Evolutionary conservation across 2,797 vertebrate genomes (phyloP).

Genomic region (Myotis findleyi): DNA sequence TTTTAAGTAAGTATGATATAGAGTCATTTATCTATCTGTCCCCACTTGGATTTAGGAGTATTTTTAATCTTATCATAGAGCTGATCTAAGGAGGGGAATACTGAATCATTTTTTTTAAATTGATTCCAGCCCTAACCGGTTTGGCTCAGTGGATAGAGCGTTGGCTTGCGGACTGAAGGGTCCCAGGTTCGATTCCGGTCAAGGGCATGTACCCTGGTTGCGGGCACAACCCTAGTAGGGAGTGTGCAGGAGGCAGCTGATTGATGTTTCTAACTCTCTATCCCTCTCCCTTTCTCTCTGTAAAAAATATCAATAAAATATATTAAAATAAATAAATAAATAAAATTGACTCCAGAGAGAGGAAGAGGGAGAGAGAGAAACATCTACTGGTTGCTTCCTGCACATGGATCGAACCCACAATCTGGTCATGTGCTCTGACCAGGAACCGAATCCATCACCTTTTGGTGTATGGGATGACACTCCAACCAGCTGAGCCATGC

Average conservation of each 20-base stretch:
- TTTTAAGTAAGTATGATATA: neutral
- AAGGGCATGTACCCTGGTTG: too few species aligned
- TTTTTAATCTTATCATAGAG: slow-evolving; percentile 30
- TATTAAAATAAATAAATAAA: too few species aligned
- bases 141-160: too few species aligned
- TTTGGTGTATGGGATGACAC: neutral
- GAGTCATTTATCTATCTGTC: neutral
- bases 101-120: neutral
- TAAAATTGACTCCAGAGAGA: neutral
- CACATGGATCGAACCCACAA: neutral
- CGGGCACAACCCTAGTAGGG: too few species aligned
- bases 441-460: neutral
- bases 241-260: too few species aligned
- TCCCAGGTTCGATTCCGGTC: too few species aligned
- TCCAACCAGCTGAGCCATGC: neutral
- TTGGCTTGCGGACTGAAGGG: too few species aligned
- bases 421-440: neutral
- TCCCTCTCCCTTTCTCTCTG: too few species aligned
- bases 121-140: neutral
- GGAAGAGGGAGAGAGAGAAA: neutral
- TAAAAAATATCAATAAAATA: too few species aligned
- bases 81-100: neutral
- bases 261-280: too few species aligned
- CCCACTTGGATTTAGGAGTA: neutral
- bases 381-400: neutral